These are phyloP conservation scores for Austrofundulus limnaeus DNA, from an alignment of 2,113 vertebrate species.

Conservation along the genomic window DNA sequence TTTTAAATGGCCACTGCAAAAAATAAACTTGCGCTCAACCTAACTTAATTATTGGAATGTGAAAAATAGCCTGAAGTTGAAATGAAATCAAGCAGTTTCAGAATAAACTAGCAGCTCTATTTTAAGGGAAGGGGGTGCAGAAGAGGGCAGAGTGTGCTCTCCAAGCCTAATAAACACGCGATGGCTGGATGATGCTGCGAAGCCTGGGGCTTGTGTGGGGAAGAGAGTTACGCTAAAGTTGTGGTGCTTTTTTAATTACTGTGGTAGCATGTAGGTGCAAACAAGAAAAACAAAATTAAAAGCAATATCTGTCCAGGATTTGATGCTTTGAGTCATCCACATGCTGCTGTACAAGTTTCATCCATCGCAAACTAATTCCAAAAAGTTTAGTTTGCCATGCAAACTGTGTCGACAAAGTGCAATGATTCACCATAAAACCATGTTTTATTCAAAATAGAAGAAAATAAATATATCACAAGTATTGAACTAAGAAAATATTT, in stretches of 20 bases:
- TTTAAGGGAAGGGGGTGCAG: constrained; percentile 6
- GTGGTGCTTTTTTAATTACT: constrained; percentile 7
- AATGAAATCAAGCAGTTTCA: constrained; percentile 32
- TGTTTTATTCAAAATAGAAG: too few relatives aligned
- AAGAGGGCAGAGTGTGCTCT: constrained; percentile 41
- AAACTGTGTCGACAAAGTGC: too few relatives aligned
- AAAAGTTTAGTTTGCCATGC: too few relatives aligned
- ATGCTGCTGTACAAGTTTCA: constrained; percentile 7
- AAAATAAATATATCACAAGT: too few relatives aligned
- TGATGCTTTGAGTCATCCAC: constrained; percentile 9
- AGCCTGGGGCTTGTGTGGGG: constrained; percentile 28
- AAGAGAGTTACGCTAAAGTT: constrained; percentile 10
- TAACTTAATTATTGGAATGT: constrained; percentile 26
- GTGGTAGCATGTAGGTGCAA: constrained; percentile 12
- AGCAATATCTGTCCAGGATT: constrained; percentile 51
- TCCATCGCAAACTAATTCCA: too few relatives aligned
- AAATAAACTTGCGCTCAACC: constrained; percentile 5
- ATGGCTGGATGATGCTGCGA: constrained; percentile 22
- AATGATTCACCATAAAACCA: too few relatives aligned
- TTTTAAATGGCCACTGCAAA: constrained; percentile 11
- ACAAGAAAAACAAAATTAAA: constrained; percentile 30
- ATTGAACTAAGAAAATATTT: too few relatives aligned
- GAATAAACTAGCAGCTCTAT: constrained; percentile 30
- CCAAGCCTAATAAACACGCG: constrained; percentile 42
- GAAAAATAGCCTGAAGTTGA: constrained; percentile 24